Percentiles rank a stretch among this genome's conserved stretches.
phyloP scores from a whole-genome alignment of 2,113 vertebrate genomes.

The Orientallactaga bullata region DNA sequence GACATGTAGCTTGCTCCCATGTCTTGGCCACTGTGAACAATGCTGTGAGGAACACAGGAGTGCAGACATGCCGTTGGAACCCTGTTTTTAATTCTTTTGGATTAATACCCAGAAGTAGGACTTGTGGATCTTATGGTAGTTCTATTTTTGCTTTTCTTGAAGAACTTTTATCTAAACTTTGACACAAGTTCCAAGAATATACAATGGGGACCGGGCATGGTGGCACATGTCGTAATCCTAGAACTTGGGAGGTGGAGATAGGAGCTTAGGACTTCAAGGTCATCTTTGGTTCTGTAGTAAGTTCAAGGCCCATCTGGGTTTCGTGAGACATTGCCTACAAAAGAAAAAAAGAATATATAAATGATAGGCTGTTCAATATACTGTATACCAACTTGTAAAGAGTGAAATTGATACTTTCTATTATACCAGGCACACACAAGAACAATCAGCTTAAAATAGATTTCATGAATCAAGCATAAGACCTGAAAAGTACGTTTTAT shows the following conservation, averaged over 20 bases:
- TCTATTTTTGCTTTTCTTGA: not conserved
- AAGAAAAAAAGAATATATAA: not conserved
- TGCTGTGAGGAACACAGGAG: not conserved
- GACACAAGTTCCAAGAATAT: not conserved
- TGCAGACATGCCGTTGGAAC: not conserved
- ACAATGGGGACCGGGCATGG: not conserved
- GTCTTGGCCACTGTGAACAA: not conserved
- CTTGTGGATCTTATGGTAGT: not conserved
- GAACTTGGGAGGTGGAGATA: not conserved
- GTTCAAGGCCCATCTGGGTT: not conserved
- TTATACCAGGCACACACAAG: not conserved
- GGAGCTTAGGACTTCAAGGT: not conserved
- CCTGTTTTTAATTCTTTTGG: not conserved
- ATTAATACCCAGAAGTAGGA: not conserved
- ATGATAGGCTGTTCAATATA: not conserved
- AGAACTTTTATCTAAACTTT: not conserved
- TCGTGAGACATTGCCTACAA: not conserved
- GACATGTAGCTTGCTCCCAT: not conserved
- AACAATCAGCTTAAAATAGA: not conserved
- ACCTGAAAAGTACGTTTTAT: not conserved
- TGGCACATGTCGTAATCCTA: not conserved
- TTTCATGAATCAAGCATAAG: not conserved
- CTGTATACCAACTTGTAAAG: not conserved
- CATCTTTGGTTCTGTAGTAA: not conserved
- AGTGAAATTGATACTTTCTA: not conserved